phyloP scores from a whole-genome alignment of 2,888 invertebrate species.

The Ypsolopha sequella region DNA sequence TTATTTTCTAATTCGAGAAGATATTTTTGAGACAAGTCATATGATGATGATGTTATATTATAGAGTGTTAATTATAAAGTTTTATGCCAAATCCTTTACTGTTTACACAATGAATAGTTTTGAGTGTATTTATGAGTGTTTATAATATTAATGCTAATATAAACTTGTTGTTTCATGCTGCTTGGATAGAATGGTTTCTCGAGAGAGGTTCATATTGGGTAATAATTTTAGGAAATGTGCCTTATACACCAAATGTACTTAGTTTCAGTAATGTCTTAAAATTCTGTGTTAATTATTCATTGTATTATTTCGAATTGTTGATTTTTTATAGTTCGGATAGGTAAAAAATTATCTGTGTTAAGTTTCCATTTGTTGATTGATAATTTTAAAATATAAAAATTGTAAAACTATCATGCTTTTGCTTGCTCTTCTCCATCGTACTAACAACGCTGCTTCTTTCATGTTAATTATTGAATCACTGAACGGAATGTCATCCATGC shows the following conservation, averaged over 20 bases:
- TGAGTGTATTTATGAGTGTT: constrained; percentile 42
- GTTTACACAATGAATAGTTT: constrained; percentile 27
- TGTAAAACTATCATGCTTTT: constrained; percentile 40
- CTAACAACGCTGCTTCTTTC: constrained; percentile 13
- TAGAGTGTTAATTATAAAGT: constrained; percentile 44
- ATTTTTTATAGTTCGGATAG: constrained; percentile 9
- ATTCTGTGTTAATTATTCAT: constrained; percentile 24
- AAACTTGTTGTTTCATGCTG: constrained; percentile 49
- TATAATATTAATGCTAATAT: constrained; percentile 21
- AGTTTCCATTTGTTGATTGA: constrained; percentile 41
- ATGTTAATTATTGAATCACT: too few species aligned
- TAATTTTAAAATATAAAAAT: constrained; percentile 46
- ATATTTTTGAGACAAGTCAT: constrained; percentile 26
- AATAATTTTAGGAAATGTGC: constrained; percentile 25
- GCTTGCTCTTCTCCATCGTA: constrained; percentile 38
- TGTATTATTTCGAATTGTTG: constrained; percentile 14
- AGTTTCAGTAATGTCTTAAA: constrained; percentile 16
- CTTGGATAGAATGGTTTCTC: constrained; percentile 59
- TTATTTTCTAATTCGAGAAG: constrained; percentile 25
- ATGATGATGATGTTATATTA: constrained; percentile 41
- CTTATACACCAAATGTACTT: constrained; percentile 6
- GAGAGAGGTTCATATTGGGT: constrained; percentile 61
- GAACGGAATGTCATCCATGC: too few species aligned
- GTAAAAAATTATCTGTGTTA: constrained; percentile 45
- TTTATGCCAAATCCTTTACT: constrained; percentile 43